Evolutionary conservation across 1,140 invertebrate species (phyloP).

Genomic region (Drosophila sp.): DNA sequence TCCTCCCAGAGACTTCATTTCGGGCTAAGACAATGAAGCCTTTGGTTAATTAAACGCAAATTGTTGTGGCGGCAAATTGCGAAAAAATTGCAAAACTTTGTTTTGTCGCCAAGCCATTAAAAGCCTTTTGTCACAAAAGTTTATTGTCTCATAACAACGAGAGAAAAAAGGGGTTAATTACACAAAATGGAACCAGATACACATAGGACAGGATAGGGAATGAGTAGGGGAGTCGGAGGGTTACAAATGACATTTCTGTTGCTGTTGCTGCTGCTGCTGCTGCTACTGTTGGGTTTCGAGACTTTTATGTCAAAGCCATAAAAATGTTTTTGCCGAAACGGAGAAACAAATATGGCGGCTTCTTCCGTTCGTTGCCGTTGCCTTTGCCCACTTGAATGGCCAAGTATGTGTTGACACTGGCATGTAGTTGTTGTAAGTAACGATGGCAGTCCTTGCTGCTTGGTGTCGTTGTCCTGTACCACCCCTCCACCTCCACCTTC

Average conservation of each 20-base stretch:
- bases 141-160: slow-evolving; percentile 66
- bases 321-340: slow-evolving; percentile 47
- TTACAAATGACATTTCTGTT: slow-evolving; percentile 51
- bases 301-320: slow-evolving; percentile 71
- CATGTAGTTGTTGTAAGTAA: slow-evolving; percentile 82
- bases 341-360: slow-evolving; percentile 72
- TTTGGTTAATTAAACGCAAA: slow-evolving; percentile 81
- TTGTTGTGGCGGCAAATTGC: slow-evolving; percentile 80
- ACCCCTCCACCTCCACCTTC: background rate
- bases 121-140: slow-evolving; percentile 75
- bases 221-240: background rate
- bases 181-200: slow-evolving; percentile 31
- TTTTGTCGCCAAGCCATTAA: slow-evolving; percentile 77
- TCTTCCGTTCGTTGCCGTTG: slow-evolving; percentile 15
- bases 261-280: slow-evolving; percentile 13
- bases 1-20: slow-evolving; percentile 50
- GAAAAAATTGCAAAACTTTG: slow-evolving; percentile 79
- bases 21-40: slow-evolving; percentile 46
- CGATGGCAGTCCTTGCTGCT: slow-evolving; percentile 61
- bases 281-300: slow-evolving; percentile 42
- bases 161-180: slow-evolving; percentile 72
- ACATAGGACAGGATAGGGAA: background rate
- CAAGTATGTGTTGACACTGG: slow-evolving; percentile 83
- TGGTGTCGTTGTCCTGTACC: slow-evolving; percentile 43
- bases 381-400: slow-evolving; percentile 77